Percentiles rank a stretch among this genome's conserved stretches.
Conservation (phyloP, 2,113 vertebrate genomes). For the Falco punctatus region DNA sequence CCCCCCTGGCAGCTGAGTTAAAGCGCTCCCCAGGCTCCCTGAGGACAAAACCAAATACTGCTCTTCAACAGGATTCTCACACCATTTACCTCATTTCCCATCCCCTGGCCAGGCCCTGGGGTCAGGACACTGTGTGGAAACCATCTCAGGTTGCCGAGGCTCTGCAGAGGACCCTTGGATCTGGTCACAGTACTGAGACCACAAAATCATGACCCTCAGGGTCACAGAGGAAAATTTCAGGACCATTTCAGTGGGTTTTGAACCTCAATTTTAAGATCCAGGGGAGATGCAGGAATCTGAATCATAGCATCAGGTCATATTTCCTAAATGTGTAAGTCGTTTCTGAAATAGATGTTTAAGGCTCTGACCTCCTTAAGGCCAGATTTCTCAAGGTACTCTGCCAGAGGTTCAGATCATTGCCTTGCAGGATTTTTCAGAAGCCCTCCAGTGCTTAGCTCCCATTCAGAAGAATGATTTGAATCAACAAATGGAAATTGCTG, state of each 20-base stretch:
- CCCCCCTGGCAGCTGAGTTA: background rate
- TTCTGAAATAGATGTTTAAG: background rate
- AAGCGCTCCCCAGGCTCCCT: background rate
- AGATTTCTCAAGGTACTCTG: background rate
- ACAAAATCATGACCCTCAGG: background rate
- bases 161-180: background rate
- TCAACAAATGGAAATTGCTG: background rate
- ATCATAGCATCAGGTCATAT: background rate
- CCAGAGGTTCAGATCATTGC: background rate
- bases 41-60: background rate
- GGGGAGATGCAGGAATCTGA: fast-evolving
- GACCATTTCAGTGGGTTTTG: background rate
- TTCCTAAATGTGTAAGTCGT: background rate
- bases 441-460: background rate
- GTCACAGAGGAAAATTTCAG: background rate
- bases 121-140: background rate
- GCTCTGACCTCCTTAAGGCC: background rate
- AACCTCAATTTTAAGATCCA: background rate
- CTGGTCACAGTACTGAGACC: background rate
- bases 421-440: background rate
- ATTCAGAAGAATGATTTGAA: background rate
- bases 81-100: background rate
- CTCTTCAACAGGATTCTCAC: background rate
- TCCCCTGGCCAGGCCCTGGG: background rate
- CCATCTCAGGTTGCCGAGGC: background rate